Evolutionary conservation across 2,113 vertebrate species (phyloP).

Genomic region (Nesogale talazaci): DNA sequence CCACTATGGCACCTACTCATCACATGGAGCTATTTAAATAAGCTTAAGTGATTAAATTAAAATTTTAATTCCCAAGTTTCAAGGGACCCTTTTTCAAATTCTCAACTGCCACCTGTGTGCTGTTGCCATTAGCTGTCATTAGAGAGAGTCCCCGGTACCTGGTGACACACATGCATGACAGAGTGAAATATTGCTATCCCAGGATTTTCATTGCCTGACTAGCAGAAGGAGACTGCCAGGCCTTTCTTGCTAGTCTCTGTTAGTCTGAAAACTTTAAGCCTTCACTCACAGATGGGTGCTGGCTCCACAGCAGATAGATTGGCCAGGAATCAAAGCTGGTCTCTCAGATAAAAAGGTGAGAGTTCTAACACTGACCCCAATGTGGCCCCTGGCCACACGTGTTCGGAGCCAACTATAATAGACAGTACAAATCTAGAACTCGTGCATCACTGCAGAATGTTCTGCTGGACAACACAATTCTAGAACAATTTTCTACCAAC

Average conservation of each 20-base stretch:
- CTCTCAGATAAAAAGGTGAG: neutral
- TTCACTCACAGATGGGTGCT: neutral
- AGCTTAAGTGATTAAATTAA: neutral
- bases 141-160: neutral
- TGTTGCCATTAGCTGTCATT: neutral
- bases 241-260: neutral
- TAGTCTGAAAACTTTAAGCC: neutral
- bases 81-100: neutral
- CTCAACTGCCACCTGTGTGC: accelerated
- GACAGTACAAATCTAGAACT: accelerated
- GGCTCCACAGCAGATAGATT: neutral
- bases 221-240: neutral
- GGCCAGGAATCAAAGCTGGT: neutral
- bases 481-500: neutral
- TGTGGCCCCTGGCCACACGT: neutral
- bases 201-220: neutral
- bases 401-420: neutral
- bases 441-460: neutral
- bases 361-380: neutral
- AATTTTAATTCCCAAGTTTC: neutral
- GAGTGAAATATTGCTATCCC: neutral
- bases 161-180: neutral
- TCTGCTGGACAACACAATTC: neutral
- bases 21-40: neutral
- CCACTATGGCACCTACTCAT: neutral